Base-by-base conservation (phyloP, 2,888 invertebrate genomes). In the Parnassius glacialis region DNA sequence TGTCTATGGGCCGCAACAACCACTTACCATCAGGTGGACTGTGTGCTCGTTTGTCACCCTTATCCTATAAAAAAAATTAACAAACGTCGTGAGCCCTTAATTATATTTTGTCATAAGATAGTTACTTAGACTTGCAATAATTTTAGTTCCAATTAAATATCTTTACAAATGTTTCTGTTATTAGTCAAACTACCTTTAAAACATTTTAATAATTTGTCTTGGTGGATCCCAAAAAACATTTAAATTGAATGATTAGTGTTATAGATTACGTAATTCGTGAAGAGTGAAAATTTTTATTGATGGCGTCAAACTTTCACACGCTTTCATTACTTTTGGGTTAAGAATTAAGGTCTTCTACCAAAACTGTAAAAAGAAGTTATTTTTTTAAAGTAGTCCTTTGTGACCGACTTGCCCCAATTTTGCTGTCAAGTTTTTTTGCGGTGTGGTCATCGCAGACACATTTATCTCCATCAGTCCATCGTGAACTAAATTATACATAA, bases 391-490 rank as follows among this genome's bases (percentile, higher is more conserved):
- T 71, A 68, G 70, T 72, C 71, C 74, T 72, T 71, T 73, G 75
- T 81, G 79, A 80, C 76, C 76, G 77, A 75, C 79, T 76, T 82
- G 83, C 65, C 85, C 84, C 75, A 83, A 86, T 84, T 87, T 82
- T 76, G 68, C 71, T 68, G 75, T 79, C 78, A 68, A 71, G 67
- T 78, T 83, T 62, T 45, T 78, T 75, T 74, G 65, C 67, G 70
- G 68, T 69, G 72, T 69, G 78, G 78, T 79, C 81, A 78, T 76
- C 74, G 70, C 67, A 68, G 67, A 71, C 74, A 70, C 81, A 85
- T 88, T 88, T 85, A 85, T 87, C 84, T 82, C 79, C 85, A 83
- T 86, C 85, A 83, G 72, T 69, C 67, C 62, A 68, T 68, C 68
- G 62, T 67, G 67, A 61, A 66, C 68, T 67, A 62, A 67, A 70